phyloP scores from a whole-genome alignment of 1,140 invertebrate species.

The silkworm (Bombyx mori) region DNA sequence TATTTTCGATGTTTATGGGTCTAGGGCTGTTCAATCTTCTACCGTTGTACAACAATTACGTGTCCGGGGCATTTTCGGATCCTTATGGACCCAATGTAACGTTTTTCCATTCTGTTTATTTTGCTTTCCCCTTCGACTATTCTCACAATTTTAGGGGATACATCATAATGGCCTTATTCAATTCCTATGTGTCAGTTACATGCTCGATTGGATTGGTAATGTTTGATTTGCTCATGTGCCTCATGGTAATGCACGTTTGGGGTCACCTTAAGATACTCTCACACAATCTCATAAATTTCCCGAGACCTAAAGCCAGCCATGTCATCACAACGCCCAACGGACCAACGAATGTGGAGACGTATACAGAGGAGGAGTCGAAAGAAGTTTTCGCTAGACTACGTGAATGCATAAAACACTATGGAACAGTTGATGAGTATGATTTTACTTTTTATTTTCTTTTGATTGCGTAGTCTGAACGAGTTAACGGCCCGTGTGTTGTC shows the following conservation, averaged over 20 bases:
- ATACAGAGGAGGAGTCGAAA: slow-evolving; percentile 5
- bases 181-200: slow-evolving; percentile 1
- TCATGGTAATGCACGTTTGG: slow-evolving; percentile 16
- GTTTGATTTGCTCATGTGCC: slow-evolving; percentile 7
- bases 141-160: slow-evolving; percentile 4
- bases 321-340: not conserved
- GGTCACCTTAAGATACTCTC: slow-evolving; percentile 12
- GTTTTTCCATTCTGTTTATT: slow-evolving; percentile 7
- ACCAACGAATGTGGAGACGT: not conserved
- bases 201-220: slow-evolving; percentile 1
- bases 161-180: slow-evolving; percentile 3
- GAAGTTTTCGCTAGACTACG: not conserved
- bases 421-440: slow-evolving; percentile 10
- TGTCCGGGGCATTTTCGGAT: slow-evolving; percentile 1
- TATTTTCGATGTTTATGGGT: not conserved
- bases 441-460: not conserved
- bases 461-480: not conserved
- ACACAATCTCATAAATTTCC: slow-evolving; percentile 7
- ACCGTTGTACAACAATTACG: slow-evolving; percentile 9
- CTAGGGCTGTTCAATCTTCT: slow-evolving; percentile 8
- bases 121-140: slow-evolving; percentile 8
- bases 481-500: not conserved
- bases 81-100: slow-evolving; percentile 1
- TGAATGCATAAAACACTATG: slow-evolving; percentile 7
- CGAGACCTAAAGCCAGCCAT: not conserved